Evolutionary conservation across 2,797 vertebrate species (phyloP).

Genomic region (Ibycter americanus): DNA sequence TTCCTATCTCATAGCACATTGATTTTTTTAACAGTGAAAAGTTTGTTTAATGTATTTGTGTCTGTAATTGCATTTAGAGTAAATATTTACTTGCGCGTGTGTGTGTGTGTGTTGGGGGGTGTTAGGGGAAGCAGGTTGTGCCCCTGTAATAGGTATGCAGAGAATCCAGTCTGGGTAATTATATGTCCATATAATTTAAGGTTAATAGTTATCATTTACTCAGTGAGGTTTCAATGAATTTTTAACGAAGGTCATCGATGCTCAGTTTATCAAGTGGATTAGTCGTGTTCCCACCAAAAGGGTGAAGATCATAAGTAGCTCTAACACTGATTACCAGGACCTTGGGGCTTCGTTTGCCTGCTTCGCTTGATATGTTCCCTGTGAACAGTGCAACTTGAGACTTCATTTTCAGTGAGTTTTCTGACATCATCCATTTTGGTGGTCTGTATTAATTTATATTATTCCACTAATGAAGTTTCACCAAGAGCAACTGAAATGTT

Average conservation of each 20-base stretch:
- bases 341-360: neutral
- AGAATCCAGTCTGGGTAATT: conserved; percentile 27
- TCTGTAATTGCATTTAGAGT: neutral
- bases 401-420: neutral
- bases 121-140: neutral
- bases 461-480: conserved; percentile 11
- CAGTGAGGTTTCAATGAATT: conserved; percentile 14
- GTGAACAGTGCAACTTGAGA: neutral
- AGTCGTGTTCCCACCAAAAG: neutral
- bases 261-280: conserved; percentile 17
- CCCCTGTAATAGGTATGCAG: neutral
- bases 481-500: neutral
- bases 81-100: neutral
- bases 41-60: neutral
- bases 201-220: conserved; percentile 10
- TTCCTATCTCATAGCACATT: neutral
- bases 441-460: conserved; percentile 13
- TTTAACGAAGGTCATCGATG: neutral
- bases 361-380: neutral
- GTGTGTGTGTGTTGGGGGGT: accelerated
- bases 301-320: neutral
- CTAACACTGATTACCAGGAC: neutral
- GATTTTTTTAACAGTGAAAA: neutral
- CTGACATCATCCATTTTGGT: neutral
- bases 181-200: neutral